Conservation (phyloP, 2,113 vertebrate species). For the Hirundichthys speculiger region DNA sequence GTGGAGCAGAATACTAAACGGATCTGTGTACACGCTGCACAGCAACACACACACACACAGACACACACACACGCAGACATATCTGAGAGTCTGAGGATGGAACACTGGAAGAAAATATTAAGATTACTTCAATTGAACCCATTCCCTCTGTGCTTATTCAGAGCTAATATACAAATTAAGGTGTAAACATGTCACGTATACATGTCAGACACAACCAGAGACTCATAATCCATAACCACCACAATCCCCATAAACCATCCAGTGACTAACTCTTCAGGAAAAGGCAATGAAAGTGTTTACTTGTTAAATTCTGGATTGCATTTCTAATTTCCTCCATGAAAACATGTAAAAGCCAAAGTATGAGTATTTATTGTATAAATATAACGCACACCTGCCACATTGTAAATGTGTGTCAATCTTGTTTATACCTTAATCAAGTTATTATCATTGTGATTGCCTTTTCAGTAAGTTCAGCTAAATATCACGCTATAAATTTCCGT, state of each 20-base stretch:
- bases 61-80: not conserved
- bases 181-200: constrained; percentile 1
- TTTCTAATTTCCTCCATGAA: too few relatives aligned
- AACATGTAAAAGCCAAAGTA: too few relatives aligned
- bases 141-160: not conserved
- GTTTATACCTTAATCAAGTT: too few relatives aligned
- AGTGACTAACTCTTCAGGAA: constrained; percentile 1
- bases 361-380: too few relatives aligned
- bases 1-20: constrained; percentile 57
- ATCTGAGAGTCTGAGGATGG: constrained; percentile 4
- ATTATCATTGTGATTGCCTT: too few relatives aligned
- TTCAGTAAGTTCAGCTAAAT: too few relatives aligned
- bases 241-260: not conserved
- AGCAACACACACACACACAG: constrained; percentile 5
- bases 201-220: not conserved
- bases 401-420: too few relatives aligned
- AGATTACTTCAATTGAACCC: not conserved
- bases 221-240: not conserved
- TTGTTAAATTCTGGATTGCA: too few relatives aligned
- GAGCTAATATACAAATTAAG: not conserved
- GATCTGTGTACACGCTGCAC: constrained; percentile 7
- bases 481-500: too few relatives aligned
- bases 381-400: too few relatives aligned
- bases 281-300: not conserved
- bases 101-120: not conserved